A percentile compares a stretch with the other conserved stretches of the same genome.
Conservation (phyloP, 1,140 invertebrate genomes). For the Neodiprion virginianus region DNA sequence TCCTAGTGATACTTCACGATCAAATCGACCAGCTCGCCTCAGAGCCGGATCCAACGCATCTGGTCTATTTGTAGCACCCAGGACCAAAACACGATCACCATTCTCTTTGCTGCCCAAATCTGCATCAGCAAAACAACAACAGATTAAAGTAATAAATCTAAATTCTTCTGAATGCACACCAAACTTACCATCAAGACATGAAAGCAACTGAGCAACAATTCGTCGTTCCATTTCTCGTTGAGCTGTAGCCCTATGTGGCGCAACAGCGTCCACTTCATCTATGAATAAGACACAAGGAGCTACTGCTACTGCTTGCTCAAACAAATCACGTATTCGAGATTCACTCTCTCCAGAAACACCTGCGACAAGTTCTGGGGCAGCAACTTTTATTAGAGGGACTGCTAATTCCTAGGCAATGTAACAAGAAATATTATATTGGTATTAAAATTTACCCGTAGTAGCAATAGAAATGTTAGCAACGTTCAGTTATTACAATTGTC, state of each 20-base stretch:
- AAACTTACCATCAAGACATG: constrained; percentile 81
- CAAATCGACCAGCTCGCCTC: constrained; percentile 88
- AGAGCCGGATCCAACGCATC: constrained; percentile 94
- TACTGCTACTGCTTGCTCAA: constrained; percentile 78
- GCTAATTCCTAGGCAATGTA: constrained; percentile 62
- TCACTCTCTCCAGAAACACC: constrained; percentile 97
- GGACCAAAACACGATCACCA: constrained; percentile 79
- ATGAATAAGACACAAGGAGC: constrained; percentile 91
- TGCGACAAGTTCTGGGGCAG: constrained; percentile 91
- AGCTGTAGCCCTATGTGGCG: constrained; percentile 84
- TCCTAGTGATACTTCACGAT: constrained; percentile 92
- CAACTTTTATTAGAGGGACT: constrained; percentile 83
- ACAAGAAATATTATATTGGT: constrained; percentile 27
- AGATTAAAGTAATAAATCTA: constrained; percentile 18
- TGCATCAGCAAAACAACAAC: constrained; percentile 37
- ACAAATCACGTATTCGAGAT: constrained; percentile 88
- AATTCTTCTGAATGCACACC: constrained; percentile 17
- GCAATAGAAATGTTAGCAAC: constrained; percentile 26
- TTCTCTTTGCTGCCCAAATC: constrained; percentile 68
- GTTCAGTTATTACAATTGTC: constrained; percentile 37
- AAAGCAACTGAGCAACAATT: constrained; percentile 91
- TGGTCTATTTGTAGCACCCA: constrained; percentile 94
- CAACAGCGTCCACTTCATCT: constrained; percentile 93
- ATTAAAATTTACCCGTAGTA: not conserved
- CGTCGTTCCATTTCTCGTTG: constrained; percentile 94